Percentiles rank a stretch among this genome's conserved stretches.
Conservation (phyloP, 2,113 vertebrate genomes). For the Dicaeum eximium region DNA sequence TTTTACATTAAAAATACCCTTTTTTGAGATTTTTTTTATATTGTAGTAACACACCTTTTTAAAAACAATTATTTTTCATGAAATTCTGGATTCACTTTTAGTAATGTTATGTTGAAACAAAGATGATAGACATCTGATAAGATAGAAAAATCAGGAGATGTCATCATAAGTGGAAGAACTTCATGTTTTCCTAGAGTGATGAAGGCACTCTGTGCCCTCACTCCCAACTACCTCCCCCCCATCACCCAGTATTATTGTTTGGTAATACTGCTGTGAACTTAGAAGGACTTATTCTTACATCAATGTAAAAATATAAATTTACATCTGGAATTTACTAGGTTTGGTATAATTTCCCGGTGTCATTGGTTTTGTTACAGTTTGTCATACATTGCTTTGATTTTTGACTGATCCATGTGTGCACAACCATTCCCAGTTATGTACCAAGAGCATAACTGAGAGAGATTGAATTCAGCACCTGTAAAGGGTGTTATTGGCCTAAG, state of each 20-base stretch:
- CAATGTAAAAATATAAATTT: neutral
- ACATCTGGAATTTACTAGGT: neutral
- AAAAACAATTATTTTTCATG: neutral
- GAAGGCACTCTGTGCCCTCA: neutral
- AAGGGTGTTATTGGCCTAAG: neutral
- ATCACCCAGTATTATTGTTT: neutral
- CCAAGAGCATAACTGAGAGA: neutral
- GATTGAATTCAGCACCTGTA: neutral
- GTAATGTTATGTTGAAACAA: neutral
- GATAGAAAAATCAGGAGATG: neutral
- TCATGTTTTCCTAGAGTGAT: neutral
- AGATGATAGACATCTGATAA: neutral
- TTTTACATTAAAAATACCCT: neutral
- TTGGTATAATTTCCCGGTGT: neutral
- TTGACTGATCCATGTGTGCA: neutral
- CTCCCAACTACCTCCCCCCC: neutral
- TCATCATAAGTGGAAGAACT: neutral
- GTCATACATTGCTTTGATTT: neutral
- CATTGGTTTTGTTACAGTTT: neutral
- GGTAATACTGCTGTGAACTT: neutral
- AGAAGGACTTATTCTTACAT: neutral
- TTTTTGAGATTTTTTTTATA: neutral
- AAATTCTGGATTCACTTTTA: neutral
- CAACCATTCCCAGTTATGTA: neutral
- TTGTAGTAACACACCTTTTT: neutral